Percentiles rank a stretch among this genome's conserved stretches.
Evolutionary conservation across 1,140 invertebrate genomes (phyloP).

Genomic region (Thalassaphorura encarpata): DNA sequence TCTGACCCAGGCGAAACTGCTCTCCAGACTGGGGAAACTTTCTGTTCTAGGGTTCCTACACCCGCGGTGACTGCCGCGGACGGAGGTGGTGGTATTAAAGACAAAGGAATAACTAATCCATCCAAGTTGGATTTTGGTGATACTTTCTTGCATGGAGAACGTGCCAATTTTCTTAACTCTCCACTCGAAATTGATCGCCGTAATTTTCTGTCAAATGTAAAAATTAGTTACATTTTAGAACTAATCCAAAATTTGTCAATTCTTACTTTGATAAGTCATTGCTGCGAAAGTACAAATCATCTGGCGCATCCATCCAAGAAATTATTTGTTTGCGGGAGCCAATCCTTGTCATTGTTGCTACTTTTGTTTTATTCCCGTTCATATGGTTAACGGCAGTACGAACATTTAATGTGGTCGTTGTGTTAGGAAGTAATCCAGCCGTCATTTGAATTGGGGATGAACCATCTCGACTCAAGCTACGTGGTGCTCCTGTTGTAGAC

Average conservation of each 20-base stretch:
- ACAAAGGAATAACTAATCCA: background rate
- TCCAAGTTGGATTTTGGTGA: slow-evolving; percentile 37
- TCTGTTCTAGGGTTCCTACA: background rate
- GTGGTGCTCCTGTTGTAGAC: no score
- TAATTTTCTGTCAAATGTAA: slow-evolving; percentile 52
- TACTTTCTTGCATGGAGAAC: slow-evolving; percentile 74
- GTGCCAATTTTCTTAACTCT: slow-evolving; percentile 74
- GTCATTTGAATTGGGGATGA: no score
- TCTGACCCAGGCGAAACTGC: background rate
- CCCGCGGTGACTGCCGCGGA: background rate
- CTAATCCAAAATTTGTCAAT: slow-evolving; percentile 9
- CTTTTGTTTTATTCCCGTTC: slow-evolving; percentile 45
- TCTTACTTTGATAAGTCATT: slow-evolving; percentile 79
- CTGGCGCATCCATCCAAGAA: slow-evolving; percentile 95
- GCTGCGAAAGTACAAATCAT: slow-evolving; percentile 91
- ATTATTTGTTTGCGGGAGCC: slow-evolving; percentile 74
- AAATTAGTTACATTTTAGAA: background rate
- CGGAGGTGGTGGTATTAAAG: background rate
- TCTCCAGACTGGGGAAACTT: slow-evolving; percentile 1
- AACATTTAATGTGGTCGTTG: slow-evolving; percentile 32
- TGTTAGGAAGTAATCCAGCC: no score
- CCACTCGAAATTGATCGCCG: slow-evolving; percentile 64
- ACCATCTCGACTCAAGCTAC: slow-evolving; percentile 38
- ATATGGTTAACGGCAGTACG: slow-evolving; percentile 38
- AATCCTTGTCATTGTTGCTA: slow-evolving; percentile 50